Evolutionary conservation across 2,888 invertebrate genomes (phyloP), one percentile per base, ranked within the genome.

Genomic region (Acheta domesticus): DNA sequence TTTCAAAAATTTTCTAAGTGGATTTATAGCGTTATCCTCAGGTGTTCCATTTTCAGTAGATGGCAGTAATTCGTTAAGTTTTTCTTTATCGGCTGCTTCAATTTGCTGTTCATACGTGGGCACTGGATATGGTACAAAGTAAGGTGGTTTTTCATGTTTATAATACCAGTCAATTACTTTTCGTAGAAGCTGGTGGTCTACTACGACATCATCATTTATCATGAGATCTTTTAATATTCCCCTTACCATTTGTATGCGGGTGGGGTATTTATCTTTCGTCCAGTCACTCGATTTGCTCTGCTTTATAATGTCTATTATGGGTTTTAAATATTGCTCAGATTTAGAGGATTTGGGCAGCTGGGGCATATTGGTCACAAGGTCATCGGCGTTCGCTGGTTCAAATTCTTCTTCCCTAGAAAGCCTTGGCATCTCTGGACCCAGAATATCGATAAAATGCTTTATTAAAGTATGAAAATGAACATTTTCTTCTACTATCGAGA

Each of bases 81-180:
- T n/a, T 19, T 14, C 4, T 5, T 14, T 14, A 62, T 62, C 62
- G n/a, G 62, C 62, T 14, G 5, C 62, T 12, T 62, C 62, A 14
- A 62, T 62, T 62, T 62, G 62, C n/a, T 14, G 62, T 14, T 14
- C 62, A n/a, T 19, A 19, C 62, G 62, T 19, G 4, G 62, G 62
- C n/a, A 62, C 62, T 19, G 62, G 62, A 62, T 19, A 62, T 12
- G 14, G 16, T 19, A n/a, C 62, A 62, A 8, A 62, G 8, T 19
- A 62, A 4, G 62, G 62, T 19, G 12, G 14, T n/a, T n/a, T 62
- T n/a, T 62, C 62, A n/a, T 62, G 62, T 14, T n/a, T 19, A 8
- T 62, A 62, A n/a, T 62, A 62, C 62, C 62, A 62, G 62, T 62
- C 62, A 19, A n/a, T 62, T n/a, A 62, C 62, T 62, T 19, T 62